Conservation (phyloP, 2,797 vertebrate species). For the Gorsachius magnificus region DNA sequence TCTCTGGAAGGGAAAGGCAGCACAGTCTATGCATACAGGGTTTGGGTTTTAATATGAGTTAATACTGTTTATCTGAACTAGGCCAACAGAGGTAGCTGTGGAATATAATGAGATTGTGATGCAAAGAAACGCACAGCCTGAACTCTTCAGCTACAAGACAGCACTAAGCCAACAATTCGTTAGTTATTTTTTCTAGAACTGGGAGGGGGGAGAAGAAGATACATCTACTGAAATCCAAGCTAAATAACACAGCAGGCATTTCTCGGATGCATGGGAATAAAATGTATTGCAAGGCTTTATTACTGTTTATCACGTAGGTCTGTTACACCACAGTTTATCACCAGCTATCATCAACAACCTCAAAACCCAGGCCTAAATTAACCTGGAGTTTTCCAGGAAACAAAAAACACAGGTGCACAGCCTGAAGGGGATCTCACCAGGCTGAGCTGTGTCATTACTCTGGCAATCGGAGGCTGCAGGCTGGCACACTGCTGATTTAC, state of each 20-base stretch:
- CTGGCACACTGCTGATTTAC: background rate
- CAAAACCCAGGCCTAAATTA: background rate
- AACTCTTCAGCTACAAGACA: background rate
- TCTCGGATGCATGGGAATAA: background rate
- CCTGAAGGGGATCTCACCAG: background rate
- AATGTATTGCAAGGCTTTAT: background rate
- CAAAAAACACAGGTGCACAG: background rate
- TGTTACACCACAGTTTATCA: background rate
- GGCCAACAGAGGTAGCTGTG: background rate
- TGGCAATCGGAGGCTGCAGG: background rate
- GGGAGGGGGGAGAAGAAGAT: background rate
- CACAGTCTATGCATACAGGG: background rate
- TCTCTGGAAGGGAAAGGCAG: background rate
- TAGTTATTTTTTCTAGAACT: background rate
- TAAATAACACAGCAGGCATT: constrained; percentile 1
- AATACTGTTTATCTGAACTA: background rate
- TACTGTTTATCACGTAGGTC: background rate
- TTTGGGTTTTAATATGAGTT: background rate
- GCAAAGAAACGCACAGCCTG: background rate
- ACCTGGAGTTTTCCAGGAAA: background rate
- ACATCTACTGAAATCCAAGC: background rate
- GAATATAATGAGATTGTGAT: background rate
- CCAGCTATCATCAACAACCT: background rate
- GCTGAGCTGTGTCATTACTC: background rate
- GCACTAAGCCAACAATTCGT: background rate